phyloP scores from a whole-genome alignment of 92 coral and sea anemone species.

The Pocillopora grandis region DNA sequence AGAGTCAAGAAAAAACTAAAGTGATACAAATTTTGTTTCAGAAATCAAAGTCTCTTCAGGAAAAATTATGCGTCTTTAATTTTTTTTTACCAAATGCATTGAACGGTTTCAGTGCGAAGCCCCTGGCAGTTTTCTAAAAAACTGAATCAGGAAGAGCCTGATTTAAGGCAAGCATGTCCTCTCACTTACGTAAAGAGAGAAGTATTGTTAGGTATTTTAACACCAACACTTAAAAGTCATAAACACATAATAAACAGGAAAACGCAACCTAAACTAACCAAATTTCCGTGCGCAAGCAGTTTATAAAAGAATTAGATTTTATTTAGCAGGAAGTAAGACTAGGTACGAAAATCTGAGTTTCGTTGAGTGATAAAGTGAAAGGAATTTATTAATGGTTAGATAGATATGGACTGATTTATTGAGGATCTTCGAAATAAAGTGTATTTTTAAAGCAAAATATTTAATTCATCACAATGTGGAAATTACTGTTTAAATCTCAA shows the following conservation, averaged over 20 bases:
- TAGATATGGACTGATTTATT: background rate
- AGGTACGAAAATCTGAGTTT: background rate
- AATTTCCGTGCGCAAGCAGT: background rate
- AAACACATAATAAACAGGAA: conserved; percentile 2
- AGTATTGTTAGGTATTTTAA: background rate
- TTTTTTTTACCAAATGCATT: background rate
- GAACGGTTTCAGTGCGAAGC: background rate
- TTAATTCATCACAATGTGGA: background rate
- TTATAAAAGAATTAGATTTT: background rate
- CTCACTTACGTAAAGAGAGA: background rate
- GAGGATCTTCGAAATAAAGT: background rate
- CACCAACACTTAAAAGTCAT: conserved; percentile 9
- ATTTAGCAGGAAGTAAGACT: background rate
- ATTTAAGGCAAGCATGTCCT: background rate
- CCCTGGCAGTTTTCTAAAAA: background rate
- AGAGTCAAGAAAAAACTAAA: background rate
- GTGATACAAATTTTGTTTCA: background rate
- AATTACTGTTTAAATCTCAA: background rate
- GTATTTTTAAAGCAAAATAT: background rate
- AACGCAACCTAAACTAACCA: background rate
- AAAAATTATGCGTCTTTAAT: background rate
- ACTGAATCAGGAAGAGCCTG: background rate
- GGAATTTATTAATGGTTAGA: background rate
- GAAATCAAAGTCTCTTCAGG: background rate
- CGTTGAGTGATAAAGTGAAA: background rate